phyloP scores from a whole-genome alignment of 1,140 invertebrate genomes.

The Rhagoletis zephyria region DNA sequence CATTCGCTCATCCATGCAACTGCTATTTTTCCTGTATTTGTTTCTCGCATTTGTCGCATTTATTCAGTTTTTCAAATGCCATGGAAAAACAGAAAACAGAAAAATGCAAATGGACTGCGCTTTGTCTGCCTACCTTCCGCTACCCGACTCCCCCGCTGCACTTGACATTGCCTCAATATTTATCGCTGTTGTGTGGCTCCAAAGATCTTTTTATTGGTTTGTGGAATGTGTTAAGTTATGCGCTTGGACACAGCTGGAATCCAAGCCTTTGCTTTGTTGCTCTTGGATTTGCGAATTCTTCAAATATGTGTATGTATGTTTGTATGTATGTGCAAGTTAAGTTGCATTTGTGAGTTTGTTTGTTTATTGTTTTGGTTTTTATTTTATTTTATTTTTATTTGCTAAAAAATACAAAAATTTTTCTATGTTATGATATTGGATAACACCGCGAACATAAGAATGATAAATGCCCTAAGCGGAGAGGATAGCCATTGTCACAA shows the following conservation, averaged over 20 bases:
- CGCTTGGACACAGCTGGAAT: constrained; percentile 30
- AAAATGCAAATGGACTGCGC: neutral
- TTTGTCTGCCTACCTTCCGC: neutral
- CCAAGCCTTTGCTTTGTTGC: neutral
- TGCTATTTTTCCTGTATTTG: constrained; percentile 44
- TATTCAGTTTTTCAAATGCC: neutral
- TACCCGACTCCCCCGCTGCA: neutral
- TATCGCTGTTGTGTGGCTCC: neutral
- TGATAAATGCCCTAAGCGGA: constrained; percentile 14
- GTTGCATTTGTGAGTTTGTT: too few species aligned
- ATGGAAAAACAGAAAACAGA: neutral
- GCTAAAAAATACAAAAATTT: neutral
- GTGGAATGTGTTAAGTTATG: constrained; percentile 21
- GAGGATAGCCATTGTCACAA: too few species aligned
- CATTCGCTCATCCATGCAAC: constrained; percentile 22
- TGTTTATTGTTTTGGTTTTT: too few species aligned
- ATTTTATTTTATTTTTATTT: neutral
- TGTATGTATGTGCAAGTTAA: too few species aligned
- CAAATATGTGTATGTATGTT: neutral
- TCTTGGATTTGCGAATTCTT: constrained; percentile 7
- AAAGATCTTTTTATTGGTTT: neutral
- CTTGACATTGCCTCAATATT: constrained; percentile 37
- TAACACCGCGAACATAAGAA: constrained; percentile 29
- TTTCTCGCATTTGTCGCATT: constrained; percentile 30
- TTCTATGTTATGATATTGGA: neutral